Conservation (phyloP, 2,113 vertebrate genomes). For the Indicator indicator region DNA sequence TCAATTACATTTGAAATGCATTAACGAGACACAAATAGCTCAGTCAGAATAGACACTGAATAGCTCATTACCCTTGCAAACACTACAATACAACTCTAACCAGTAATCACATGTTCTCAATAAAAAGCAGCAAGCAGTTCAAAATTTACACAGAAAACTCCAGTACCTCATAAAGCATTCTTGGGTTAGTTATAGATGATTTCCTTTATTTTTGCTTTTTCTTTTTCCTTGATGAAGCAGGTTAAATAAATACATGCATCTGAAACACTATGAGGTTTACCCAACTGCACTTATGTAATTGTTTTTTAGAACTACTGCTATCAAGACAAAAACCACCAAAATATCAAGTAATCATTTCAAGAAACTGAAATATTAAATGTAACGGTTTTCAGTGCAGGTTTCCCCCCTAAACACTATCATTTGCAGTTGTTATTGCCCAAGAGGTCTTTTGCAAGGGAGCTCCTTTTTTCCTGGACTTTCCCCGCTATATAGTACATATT, state of each 20-base stretch:
- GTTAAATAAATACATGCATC: not conserved
- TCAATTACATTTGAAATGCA: constrained; percentile 39
- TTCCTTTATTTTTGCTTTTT: not conserved
- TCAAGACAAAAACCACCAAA: not conserved
- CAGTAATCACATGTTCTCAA: not conserved
- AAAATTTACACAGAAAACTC: not conserved
- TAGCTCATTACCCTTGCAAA: constrained; percentile 44
- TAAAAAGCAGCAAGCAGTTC: not conserved
- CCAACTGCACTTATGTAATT: not conserved
- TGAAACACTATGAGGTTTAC: not conserved
- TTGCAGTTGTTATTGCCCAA: not conserved
- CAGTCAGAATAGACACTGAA: not conserved
- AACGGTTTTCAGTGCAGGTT: not conserved
- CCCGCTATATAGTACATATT: rapidly evolving
- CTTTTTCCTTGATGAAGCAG: not conserved
- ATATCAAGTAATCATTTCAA: not conserved
- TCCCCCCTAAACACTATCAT: not conserved
- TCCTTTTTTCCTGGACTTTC: rapidly evolving
- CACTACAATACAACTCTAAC: not conserved
- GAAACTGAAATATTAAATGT: not conserved
- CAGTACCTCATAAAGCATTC: not conserved
- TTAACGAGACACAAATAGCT: constrained; percentile 20
- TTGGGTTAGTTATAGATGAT: not conserved
- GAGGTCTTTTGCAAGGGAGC: not conserved
- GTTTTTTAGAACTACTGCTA: not conserved